A percentile compares a stretch with the other conserved stretches of the same genome.
Evolutionary conservation across 2,797 vertebrate genomes (phyloP).

Genomic region (Neopelma chrysocephalum): DNA sequence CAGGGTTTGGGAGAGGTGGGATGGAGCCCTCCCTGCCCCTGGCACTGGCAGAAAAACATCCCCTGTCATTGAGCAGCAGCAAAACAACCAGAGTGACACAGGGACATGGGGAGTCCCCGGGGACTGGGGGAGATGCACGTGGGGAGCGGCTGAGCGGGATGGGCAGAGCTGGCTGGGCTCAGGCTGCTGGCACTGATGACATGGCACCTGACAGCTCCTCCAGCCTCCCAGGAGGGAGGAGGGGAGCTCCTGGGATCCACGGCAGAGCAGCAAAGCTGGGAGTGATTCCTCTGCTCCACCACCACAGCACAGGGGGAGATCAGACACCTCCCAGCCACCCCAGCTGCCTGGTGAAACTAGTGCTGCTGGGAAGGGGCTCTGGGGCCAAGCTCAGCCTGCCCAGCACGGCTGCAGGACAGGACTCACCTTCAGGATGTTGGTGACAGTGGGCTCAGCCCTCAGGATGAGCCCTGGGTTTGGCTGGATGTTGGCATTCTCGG

Average conservation of each 20-base stretch:
- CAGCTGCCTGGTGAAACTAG: background rate
- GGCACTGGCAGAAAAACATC: background rate
- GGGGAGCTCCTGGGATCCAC: background rate
- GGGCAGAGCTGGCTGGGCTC: background rate
- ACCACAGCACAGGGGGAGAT: background rate
- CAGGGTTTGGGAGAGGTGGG: background rate
- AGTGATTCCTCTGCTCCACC: background rate
- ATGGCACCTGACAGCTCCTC: background rate
- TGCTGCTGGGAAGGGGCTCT: background rate
- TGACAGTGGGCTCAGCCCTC: constrained; percentile 95
- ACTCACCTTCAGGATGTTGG: constrained; percentile 95
- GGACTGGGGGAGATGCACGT: rapidly evolving
- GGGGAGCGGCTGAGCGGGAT: background rate
- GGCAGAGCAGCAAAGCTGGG: background rate
- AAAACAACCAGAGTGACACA: background rate
- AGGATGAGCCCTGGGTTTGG: constrained; percentile 96
- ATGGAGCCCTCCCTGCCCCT: background rate
- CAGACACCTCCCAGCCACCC: background rate
- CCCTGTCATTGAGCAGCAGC: background rate
- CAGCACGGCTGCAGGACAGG: rapidly evolving
- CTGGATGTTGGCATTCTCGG: constrained; percentile 96
- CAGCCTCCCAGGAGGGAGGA: background rate
- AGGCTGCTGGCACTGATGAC: background rate
- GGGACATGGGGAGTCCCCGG: background rate
- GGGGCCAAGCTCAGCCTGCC: background rate